Conservation (phyloP, 2,797 vertebrate genomes). For the Simalia tracyae region DNA sequence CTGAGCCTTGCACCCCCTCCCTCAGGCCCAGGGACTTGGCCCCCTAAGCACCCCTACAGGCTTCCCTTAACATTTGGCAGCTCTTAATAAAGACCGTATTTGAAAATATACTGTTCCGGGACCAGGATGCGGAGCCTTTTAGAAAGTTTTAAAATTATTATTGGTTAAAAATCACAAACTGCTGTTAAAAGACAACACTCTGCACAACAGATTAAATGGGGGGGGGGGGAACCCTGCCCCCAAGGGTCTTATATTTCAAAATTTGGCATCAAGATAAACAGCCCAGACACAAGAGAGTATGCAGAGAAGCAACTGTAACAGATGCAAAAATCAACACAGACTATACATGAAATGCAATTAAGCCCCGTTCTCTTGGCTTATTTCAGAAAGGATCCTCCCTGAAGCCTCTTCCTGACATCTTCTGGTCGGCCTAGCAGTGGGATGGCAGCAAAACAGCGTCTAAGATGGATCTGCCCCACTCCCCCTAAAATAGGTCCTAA, state of each 20-base stretch:
- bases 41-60: background rate
- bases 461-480: too few species aligned
- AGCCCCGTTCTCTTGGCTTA: background rate
- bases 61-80: background rate
- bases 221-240: background rate
- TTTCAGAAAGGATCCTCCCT: background rate
- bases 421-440: too few species aligned
- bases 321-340: background rate
- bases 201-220: background rate
- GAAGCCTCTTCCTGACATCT: background rate
- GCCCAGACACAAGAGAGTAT: too few species aligned
- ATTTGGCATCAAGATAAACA: background rate
- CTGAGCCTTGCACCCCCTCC: background rate
- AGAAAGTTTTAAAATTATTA: background rate
- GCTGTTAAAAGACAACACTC: background rate
- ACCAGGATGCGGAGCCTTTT: background rate
- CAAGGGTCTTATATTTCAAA: background rate
- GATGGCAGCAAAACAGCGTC: too few species aligned
- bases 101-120: background rate
- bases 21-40: constrained; percentile 29
- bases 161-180: too few species aligned
- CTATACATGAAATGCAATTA: background rate
- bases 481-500: too few species aligned
- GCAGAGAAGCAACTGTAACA: too few species aligned
- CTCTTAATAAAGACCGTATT: background rate